Evolutionary conservation across 1,140 invertebrate species (phyloP).

Genomic region (Calephelis virginiensis): DNA sequence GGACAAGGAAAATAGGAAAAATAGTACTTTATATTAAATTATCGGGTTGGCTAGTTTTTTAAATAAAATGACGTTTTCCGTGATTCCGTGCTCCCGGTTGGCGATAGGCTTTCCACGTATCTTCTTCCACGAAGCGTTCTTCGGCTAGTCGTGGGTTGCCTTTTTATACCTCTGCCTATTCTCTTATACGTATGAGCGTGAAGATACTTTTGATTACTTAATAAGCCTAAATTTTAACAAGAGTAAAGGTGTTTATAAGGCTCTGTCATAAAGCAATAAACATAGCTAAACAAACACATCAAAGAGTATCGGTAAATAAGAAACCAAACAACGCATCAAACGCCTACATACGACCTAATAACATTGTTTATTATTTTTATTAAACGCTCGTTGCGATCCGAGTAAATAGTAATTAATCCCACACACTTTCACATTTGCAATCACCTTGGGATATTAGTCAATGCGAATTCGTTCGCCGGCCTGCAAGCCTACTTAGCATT

Average conservation of each 20-base stretch:
- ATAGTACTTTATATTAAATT: too few species aligned
- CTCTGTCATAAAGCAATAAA: constrained; percentile 9
- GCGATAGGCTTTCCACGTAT: too few species aligned
- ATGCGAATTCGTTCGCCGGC: constrained; percentile 50
- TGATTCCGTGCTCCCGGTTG: too few species aligned
- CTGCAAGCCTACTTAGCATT: constrained; percentile 49
- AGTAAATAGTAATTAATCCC: constrained; percentile 66
- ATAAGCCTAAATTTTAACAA: too few species aligned
- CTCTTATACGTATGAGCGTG: too few species aligned
- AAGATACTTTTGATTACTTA: too few species aligned
- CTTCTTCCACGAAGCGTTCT: too few species aligned
- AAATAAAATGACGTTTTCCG: too few species aligned
- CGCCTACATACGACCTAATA: constrained; percentile 57
- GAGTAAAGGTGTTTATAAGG: not conserved
- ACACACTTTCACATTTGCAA: constrained; percentile 60
- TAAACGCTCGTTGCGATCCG: constrained; percentile 50
- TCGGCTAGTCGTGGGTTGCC: too few species aligned
- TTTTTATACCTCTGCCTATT: too few species aligned
- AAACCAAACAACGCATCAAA: constrained; percentile 24
- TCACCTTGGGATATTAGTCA: constrained; percentile 24
- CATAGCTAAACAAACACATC: constrained; percentile 5
- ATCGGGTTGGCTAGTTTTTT: too few species aligned
- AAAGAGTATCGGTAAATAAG: constrained; percentile 2
- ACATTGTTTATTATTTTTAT: constrained; percentile 70
- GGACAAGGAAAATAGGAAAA: too few species aligned